These are phyloP conservation scores for Zaprionus camerounensis DNA, from an alignment of 1,140 invertebrate species.

Conservation along the genomic window DNA sequence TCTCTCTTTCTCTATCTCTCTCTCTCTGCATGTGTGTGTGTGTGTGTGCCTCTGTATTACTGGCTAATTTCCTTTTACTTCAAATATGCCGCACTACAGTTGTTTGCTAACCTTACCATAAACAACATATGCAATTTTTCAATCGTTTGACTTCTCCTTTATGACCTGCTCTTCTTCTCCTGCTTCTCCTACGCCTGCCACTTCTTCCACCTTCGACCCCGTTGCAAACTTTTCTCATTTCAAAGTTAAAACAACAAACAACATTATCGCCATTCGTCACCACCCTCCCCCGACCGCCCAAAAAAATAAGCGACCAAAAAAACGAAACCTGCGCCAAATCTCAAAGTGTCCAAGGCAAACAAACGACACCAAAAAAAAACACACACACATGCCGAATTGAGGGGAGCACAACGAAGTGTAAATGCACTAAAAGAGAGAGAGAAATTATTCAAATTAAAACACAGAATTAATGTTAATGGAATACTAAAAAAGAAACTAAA, in stretches of 20 bases:
- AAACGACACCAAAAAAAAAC: constrained; percentile 7
- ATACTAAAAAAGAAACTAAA: background rate
- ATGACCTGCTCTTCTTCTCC: constrained; percentile 14
- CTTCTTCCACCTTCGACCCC: constrained; percentile 24
- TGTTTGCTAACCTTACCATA: constrained; percentile 7
- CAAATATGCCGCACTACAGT: constrained; percentile 62
- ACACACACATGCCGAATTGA: background rate
- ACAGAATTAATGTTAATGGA: background rate
- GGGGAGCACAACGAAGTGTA: background rate
- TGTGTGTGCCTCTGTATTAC: constrained; percentile 6
- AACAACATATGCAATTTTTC: constrained; percentile 50
- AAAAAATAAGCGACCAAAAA: constrained; percentile 37
- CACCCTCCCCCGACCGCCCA: constrained; percentile 5
- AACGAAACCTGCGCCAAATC: constrained; percentile 26
- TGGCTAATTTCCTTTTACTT: constrained; percentile 62
- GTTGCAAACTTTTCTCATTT: constrained; percentile 79
- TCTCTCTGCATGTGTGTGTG: background rate
- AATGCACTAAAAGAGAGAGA: background rate
- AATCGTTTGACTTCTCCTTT: constrained; percentile 42
- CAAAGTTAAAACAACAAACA: constrained; percentile 79
- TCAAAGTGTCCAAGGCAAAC: constrained; percentile 43
- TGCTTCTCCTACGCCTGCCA: too few species aligned
- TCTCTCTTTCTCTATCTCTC: background rate
- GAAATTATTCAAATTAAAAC: background rate
- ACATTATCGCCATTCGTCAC: constrained; percentile 81